Evolutionary conservation across 2,113 vertebrate species (phyloP).

Genomic region (Actenoides lindsayi): DNA sequence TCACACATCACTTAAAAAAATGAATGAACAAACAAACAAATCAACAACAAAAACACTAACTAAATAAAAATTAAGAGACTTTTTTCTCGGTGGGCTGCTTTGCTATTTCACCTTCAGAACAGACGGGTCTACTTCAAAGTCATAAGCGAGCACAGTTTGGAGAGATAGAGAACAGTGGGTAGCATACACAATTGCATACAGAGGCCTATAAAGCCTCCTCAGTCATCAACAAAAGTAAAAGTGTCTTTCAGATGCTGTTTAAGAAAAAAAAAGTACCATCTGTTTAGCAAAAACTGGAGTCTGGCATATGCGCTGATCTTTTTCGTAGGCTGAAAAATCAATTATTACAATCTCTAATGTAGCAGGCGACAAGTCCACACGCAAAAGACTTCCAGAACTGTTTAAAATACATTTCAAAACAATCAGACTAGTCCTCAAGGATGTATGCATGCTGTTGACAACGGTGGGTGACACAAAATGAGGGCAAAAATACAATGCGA

Average conservation of each 20-base stretch:
- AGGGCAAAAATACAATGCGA: not conserved
- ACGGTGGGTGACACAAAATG: not conserved
- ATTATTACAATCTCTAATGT: not conserved
- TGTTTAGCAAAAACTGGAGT: not conserved
- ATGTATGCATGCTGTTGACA: not conserved
- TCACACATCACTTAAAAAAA: not conserved
- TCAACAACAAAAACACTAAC: not conserved
- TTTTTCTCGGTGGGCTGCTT: accelerated
- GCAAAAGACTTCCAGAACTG: not conserved
- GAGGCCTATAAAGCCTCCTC: not conserved
- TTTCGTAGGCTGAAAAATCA: not conserved
- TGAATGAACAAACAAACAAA: not conserved
- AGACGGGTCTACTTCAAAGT: not conserved
- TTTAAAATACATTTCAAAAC: not conserved
- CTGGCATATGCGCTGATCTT: not conserved
- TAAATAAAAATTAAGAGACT: not conserved
- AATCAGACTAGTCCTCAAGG: not conserved
- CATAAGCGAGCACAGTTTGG: not conserved
- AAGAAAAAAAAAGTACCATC: not conserved
- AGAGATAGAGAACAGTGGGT: not conserved
- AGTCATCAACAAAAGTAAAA: not conserved
- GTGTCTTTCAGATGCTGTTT: not conserved
- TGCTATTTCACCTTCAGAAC: not conserved
- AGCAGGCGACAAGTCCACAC: not conserved
- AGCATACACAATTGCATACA: not conserved